Evolutionary conservation across 2,113 vertebrate genomes (phyloP).

Genomic region (Ondatra zibethicus): DNA sequence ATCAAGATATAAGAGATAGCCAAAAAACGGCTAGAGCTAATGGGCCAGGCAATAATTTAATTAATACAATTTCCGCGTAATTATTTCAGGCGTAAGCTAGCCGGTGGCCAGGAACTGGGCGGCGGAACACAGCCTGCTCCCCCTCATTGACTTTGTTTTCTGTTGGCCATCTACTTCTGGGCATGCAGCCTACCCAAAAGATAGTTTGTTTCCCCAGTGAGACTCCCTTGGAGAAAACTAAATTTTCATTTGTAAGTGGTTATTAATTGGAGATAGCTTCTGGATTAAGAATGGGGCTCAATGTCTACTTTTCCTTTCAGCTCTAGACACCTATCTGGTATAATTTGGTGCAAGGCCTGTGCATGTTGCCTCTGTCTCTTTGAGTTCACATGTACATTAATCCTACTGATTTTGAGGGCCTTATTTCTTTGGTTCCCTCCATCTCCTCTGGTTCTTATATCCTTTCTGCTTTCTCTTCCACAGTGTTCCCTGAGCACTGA

Average conservation of each 20-base stretch:
- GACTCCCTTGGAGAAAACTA: not conserved
- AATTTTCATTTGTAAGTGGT: not conserved
- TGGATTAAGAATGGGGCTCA: not conserved
- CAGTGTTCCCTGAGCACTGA: not conserved
- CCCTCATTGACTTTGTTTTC: not conserved
- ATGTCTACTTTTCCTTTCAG: not conserved
- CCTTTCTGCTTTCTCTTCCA: not conserved
- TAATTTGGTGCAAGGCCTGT: not conserved
- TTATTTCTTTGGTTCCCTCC: not conserved
- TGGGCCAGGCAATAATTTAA: too few relatives aligned
- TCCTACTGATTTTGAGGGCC: not conserved
- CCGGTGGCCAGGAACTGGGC: too few relatives aligned
- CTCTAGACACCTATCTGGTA: not conserved
- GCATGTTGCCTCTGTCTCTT: not conserved
- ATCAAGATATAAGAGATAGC: too few relatives aligned
- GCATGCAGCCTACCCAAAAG: not conserved
- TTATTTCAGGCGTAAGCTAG: too few relatives aligned
- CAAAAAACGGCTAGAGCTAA: too few relatives aligned
- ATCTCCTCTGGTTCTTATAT: not conserved
- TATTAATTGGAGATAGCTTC: not conserved
- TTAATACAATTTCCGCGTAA: too few relatives aligned
- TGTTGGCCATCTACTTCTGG: not conserved
- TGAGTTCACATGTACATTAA: not conserved
- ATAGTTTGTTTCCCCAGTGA: not conserved
- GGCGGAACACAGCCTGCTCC: too few relatives aligned